Evolutionary conservation across 2,113 vertebrate species (phyloP), one percentile per base, ranked within the genome.

Genomic region (Lonchura striata): DNA sequence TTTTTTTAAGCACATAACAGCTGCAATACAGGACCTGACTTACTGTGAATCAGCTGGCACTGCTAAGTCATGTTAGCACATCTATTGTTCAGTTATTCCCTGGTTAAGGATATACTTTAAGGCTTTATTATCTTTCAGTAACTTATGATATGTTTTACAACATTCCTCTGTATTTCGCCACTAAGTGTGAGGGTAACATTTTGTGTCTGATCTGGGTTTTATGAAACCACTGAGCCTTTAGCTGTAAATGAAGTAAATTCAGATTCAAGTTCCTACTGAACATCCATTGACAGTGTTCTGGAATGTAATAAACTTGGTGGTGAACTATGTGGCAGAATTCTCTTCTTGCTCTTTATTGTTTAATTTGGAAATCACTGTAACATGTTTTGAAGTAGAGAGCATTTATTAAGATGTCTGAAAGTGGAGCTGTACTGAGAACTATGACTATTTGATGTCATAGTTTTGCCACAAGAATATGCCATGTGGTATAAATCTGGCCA

Each of bases 381-480:
- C 23, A 9, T 44, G 1, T 59, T 31, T 75, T 66, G 78, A 64
- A 63, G 33, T 39, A 87, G 54, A 60, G 22, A 41, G 2, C 16
- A 28, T 65, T 82, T 82, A n/a, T 76, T 80, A 80, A 88, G 54
- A 52, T 52, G 16, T 80, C 46, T 77, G 52, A 65, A 90, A 81
- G 11, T 42, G 50, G 77, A 90, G n/a, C 53, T 80, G 3, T 52
- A 47, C 17, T 2, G 6, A 82, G 59, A 74, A 21, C 37, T 42
- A 17, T 54, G 70, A 30, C 50, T 78, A 10, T 69, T 46, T 77
- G 50, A 88, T 96, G 81, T 52, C 71, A 57, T 64, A 66, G 31
- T 68, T 95, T 96, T 95, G 56, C 54, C 81, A 82, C 79, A 94
- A 59, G 24, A 86, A 56, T 80, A 86, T 94, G 47, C 95, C 80